Conservation (phyloP, 2,113 vertebrate species). For the Phoxinus phoxinus region DNA sequence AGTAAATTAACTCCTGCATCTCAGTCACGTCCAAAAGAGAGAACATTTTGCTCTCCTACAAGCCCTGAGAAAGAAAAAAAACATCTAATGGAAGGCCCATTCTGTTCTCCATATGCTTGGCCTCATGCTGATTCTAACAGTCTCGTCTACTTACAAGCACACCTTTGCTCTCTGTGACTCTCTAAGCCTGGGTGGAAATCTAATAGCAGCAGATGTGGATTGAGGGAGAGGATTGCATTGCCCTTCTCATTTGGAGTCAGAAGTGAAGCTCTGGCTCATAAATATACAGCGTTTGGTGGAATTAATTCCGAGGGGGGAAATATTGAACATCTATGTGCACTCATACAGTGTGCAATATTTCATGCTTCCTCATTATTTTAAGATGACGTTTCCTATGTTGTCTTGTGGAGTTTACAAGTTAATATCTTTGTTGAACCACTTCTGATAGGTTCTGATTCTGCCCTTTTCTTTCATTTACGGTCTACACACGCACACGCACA, state of each 20-base stretch:
- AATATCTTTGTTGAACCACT: constrained; percentile 40
- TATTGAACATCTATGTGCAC: constrained; percentile 54
- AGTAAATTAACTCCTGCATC: constrained; percentile 39
- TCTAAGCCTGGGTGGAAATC: constrained; percentile 34
- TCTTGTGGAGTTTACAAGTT: constrained; percentile 45
- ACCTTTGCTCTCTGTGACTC: constrained; percentile 37
- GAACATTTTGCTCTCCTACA: constrained; percentile 31
- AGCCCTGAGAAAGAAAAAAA: constrained; percentile 4
- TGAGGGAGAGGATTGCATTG: constrained; percentile 50
- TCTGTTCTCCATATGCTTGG: not conserved
- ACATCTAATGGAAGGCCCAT: not conserved
- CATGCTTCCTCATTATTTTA: constrained; percentile 45
- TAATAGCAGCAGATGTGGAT: constrained; percentile 50
- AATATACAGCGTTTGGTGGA: constrained; percentile 58
- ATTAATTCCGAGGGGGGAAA: constrained; percentile 56
- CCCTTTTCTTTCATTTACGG: not conserved
- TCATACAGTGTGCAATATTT: constrained; percentile 49
- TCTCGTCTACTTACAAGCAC: constrained; percentile 51
- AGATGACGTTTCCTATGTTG: constrained; percentile 45
- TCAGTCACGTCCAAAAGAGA: constrained; percentile 7
- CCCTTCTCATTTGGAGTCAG: constrained; percentile 54
- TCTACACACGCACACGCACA: not conserved
- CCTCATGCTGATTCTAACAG: constrained; percentile 44
- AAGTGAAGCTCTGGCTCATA: constrained; percentile 52
- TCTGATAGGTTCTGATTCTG: constrained; percentile 13